These are phyloP conservation scores for Cardinalis cardinalis DNA, from an alignment of 2,113 vertebrate genomes.

Conservation along the genomic window DNA sequence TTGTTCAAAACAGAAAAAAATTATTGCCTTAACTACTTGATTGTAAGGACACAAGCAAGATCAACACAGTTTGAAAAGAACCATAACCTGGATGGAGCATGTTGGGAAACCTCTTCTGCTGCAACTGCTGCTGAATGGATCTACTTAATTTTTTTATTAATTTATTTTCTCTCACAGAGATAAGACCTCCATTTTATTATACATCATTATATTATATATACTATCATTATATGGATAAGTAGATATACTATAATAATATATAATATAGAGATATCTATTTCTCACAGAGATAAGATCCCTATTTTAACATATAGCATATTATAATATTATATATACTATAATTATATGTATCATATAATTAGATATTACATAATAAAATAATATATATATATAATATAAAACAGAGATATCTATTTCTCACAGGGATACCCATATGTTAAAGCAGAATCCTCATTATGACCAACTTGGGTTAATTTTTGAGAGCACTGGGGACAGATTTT, in stretches of 20 bases:
- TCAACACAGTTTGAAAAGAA: not conserved
- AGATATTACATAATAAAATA: no score
- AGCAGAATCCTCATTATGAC: not conserved
- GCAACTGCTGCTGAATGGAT: not conserved
- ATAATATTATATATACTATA: no score
- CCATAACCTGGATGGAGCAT: not conserved
- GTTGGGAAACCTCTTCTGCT: not conserved
- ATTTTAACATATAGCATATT: no score
- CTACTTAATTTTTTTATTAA: no score
- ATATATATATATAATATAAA: no score
- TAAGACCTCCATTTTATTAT: not conserved
- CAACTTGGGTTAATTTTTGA: not conserved
- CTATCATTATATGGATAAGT: not conserved
- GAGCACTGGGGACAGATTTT: not conserved
- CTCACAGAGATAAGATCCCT: no score
- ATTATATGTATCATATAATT: no score
- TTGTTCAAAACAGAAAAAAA: not conserved
- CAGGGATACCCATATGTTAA: accelerated
- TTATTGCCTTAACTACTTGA: not conserved
- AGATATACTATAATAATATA: no score
- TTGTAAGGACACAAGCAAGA: not conserved
- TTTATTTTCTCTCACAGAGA: not conserved
- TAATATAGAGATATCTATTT: no score
- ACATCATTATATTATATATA: not conserved
- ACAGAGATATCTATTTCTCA: not conserved